These are phyloP conservation scores for Lutjanus erythropterus DNA, from an alignment of 2,113 vertebrate genomes.

Conservation along the genomic window DNA sequence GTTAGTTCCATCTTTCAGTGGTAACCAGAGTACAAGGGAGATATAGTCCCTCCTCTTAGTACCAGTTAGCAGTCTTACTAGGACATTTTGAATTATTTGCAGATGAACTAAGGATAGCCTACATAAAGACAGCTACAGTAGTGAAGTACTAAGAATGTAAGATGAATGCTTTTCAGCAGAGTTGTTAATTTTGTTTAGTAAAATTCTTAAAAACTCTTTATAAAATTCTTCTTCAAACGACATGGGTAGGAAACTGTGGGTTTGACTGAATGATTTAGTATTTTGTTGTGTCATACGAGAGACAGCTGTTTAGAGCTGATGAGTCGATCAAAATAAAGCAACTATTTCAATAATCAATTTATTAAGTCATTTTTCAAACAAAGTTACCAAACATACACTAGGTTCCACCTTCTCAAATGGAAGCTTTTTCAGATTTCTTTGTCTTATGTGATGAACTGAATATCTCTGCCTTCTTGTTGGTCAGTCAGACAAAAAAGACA, in stretches of 20 bases:
- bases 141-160: neutral
- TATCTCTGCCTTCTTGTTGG: neutral
- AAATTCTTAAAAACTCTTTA: too few relatives aligned
- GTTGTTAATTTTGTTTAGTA: neutral
- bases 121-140: neutral
- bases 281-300: neutral
- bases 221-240: too few relatives aligned
- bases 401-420: neutral
- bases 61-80: neutral
- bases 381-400: neutral
- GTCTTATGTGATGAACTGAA: neutral
- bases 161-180: neutral
- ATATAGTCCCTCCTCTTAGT: neutral
- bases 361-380: neutral
- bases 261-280: neutral
- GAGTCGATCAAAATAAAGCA: neutral
- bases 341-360: neutral
- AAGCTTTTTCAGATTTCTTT: neutral
- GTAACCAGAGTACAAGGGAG: neutral
- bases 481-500: neutral
- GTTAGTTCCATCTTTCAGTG: neutral
- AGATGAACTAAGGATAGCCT: neutral
- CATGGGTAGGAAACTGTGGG: neutral
- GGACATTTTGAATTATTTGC: neutral
- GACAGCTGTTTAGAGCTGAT: neutral